These are phyloP conservation scores for Gymnarchus niloticus DNA, from an alignment of 2,113 vertebrate species.

Conservation along the genomic window DNA sequence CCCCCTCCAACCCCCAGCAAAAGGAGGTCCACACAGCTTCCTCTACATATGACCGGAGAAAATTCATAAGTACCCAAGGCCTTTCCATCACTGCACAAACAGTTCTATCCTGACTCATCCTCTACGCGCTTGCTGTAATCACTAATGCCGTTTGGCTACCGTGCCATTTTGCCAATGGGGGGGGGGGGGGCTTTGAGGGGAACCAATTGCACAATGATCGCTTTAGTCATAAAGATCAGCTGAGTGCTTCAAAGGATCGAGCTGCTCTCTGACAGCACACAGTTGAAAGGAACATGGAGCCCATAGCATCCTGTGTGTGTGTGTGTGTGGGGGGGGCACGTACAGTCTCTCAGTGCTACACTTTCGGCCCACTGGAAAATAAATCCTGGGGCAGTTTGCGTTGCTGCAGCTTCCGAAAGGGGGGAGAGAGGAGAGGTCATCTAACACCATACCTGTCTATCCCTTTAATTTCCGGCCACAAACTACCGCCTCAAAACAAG, in stretches of 20 bases:
- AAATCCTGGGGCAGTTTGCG: neutral
- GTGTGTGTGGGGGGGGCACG: neutral
- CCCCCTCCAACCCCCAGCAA: neutral
- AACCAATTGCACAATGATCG: constrained; percentile 59
- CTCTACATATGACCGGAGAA: neutral
- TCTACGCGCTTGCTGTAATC: neutral
- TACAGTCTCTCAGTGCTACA: neutral
- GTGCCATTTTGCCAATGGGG: neutral
- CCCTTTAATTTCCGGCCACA: neutral
- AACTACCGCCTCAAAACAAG: neutral
- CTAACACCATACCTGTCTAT: neutral
- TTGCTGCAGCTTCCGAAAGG: too few species aligned
- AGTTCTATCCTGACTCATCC: constrained; percentile 3
- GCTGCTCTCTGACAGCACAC: constrained; percentile 47
- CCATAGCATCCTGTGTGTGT: constrained; percentile 3
- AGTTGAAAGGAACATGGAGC: constrained; percentile 47
- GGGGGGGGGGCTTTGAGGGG: constrained; percentile 24
- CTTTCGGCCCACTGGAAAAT: neutral
- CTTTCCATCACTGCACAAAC: neutral
- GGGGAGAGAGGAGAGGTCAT: neutral
- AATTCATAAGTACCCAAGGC: constrained; percentile 8
- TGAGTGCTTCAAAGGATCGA: constrained; percentile 60
- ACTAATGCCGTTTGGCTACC: constrained; percentile 19
- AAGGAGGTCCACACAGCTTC: neutral
- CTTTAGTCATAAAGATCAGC: constrained; percentile 66